These are phyloP conservation scores for Neotoxoptera formosana DNA, from an alignment of 1,140 invertebrate genomes.

Conservation along the genomic window DNA sequence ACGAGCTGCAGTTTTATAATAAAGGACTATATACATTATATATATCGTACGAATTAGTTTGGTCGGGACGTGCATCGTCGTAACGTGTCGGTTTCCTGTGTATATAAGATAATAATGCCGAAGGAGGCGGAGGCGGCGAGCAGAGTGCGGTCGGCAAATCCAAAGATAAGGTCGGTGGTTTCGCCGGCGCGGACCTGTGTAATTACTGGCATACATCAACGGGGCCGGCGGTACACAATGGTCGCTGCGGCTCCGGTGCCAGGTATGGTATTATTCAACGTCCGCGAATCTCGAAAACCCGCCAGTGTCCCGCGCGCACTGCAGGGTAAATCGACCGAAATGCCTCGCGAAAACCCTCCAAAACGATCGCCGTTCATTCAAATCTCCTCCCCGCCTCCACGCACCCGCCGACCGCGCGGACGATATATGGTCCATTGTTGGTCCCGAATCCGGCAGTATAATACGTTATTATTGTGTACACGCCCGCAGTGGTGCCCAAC, in stretches of 20 bases:
- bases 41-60: background rate
- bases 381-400: background rate
- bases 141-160: background rate
- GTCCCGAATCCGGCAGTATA: background rate
- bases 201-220: conserved; percentile 52
- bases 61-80: background rate
- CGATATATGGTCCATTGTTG: background rate
- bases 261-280: conserved; percentile 39
- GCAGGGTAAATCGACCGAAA: conserved; percentile 53
- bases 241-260: background rate
- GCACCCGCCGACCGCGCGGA: background rate
- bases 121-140: too few species aligned
- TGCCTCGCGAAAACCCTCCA: background rate
- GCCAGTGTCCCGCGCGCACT: background rate
- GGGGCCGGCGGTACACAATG: conserved; percentile 12
- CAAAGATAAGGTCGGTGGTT: background rate
- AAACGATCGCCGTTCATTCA: conserved; percentile 27
- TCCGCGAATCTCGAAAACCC: conserved; percentile 22
- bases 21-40: background rate
- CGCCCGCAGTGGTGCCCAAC: too few species aligned
- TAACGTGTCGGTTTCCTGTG: background rate
- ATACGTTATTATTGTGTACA: background rate
- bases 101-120: background rate
- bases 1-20: too few species aligned
- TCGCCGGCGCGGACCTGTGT: background rate